A percentile compares a stretch with the other conserved stretches of the same genome.
phyloP scores from a whole-genome alignment of 1,140 invertebrate genomes.

The Macrostomum lignano region DNA sequence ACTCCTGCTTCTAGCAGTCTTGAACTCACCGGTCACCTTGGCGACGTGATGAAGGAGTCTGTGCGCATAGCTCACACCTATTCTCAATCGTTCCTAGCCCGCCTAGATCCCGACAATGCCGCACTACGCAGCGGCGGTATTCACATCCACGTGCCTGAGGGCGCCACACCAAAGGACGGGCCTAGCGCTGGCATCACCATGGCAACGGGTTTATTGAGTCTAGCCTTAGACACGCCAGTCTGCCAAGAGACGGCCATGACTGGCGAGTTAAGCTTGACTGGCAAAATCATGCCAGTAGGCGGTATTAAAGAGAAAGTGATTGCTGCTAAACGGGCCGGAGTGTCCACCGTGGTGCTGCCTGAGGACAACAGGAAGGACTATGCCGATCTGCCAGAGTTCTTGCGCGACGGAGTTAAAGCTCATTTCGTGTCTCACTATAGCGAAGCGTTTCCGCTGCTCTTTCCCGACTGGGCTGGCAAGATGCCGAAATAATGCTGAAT shows the following conservation, averaged over 20 bases:
- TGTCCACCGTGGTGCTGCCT: conserved; percentile 62
- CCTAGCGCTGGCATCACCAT: conserved; percentile 84
- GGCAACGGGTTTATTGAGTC: conserved; percentile 61
- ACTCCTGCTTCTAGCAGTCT: no score
- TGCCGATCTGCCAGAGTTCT: conserved; percentile 64
- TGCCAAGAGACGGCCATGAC: conserved; percentile 78
- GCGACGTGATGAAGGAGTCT: conserved; percentile 96
- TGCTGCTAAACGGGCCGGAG: conserved; percentile 64
- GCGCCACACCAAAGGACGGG: conserved; percentile 39
- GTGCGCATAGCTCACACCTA: conserved; percentile 69
- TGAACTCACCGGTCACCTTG: conserved; percentile 73
- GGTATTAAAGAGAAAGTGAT: conserved; percentile 98
- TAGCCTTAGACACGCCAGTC: conserved; percentile 46
- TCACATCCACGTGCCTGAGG: conserved; percentile 83
- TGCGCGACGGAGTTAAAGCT: conserved; percentile 62
- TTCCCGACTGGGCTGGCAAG: no score
- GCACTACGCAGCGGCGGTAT: conserved; percentile 44
- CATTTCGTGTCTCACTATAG: conserved; percentile 63
- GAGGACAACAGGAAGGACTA: conserved; percentile 86
- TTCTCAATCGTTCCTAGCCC: conserved; percentile 46
- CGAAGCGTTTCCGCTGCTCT: conserved; percentile 58
- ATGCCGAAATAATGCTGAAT: no score
- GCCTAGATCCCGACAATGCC: conserved; percentile 36
- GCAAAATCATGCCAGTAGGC: conserved; percentile 77
- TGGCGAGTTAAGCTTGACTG: conserved; percentile 77